phyloP scores from a whole-genome alignment of 2,113 vertebrate genomes.

The Lynx canadensis region DNA sequence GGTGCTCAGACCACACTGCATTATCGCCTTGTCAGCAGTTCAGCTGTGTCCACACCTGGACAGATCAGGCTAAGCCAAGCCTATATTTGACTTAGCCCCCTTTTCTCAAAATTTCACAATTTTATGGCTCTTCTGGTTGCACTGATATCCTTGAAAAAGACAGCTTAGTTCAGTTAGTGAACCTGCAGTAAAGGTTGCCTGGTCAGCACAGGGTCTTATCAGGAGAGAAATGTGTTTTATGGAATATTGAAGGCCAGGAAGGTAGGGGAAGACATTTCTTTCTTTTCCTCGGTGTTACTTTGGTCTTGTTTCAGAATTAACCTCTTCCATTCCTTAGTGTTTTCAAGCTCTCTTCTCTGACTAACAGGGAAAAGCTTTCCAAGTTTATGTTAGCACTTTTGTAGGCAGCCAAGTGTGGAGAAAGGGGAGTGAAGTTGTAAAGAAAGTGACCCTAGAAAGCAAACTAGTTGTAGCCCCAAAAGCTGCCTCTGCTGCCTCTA shows the following conservation, averaged over 20 bases:
- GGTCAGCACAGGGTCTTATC: conserved; percentile 74
- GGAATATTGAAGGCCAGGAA: conserved; percentile 67
- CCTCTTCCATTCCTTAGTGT: conserved; percentile 37
- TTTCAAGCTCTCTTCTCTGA: neutral
- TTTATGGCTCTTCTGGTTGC: conserved; percentile 74
- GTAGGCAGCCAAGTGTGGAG: neutral
- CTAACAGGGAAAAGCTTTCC: neutral
- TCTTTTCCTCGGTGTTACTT: neutral
- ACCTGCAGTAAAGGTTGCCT: conserved; percentile 76
- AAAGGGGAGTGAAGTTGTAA: neutral
- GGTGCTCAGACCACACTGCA: neutral
- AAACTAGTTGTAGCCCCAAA: neutral
- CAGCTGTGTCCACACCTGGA: conserved; percentile 37
- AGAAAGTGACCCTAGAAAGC: neutral
- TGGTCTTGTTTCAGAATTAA: conserved; percentile 62
- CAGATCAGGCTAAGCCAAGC: neutral
- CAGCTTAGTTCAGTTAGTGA: conserved; percentile 75
- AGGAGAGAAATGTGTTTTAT: conserved; percentile 74
- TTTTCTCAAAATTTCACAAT: conserved; percentile 68
- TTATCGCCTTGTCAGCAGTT: neutral
- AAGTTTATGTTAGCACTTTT: neutral
- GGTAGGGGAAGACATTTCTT: conserved; percentile 28
- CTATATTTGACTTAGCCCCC: conserved; percentile 71
- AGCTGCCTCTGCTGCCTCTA: neutral
- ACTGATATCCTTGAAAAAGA: conserved; percentile 78